phyloP scores from a whole-genome alignment of 2,888 invertebrate genomes.

The Cantharis rufa region DNA sequence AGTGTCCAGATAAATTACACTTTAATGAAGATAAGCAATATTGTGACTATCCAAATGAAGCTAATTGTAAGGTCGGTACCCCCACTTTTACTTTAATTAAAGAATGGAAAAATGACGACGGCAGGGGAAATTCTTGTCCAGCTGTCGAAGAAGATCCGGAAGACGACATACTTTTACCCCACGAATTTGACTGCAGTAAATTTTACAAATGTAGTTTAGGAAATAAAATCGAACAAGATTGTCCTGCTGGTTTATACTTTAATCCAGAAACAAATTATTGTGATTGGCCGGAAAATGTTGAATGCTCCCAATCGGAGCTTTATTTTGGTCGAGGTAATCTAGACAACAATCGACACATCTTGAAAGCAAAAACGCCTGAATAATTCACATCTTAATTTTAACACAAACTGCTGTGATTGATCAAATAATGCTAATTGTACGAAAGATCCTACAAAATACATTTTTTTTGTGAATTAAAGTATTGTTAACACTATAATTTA shows the following conservation, averaged over 20 bases:
- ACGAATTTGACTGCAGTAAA: conserved; percentile 28
- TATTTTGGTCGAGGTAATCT: not conserved
- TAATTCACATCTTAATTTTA: conserved; percentile 2
- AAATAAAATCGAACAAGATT: conserved; percentile 11
- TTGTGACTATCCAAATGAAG: conserved; percentile 6
- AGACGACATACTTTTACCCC: conserved; percentile 11
- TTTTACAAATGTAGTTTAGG: conserved; percentile 27
- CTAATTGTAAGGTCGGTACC: not conserved
- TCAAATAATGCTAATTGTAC: not conserved
- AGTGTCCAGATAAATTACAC: conserved; percentile 3
- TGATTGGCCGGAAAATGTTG: conserved; percentile 24
- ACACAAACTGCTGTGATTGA: conserved; percentile 10
- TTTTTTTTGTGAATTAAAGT: no score
- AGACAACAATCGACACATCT: no score
- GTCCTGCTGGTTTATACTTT: conserved; percentile 25
- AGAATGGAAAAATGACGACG: not conserved
- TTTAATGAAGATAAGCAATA: not conserved
- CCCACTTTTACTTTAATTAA: not conserved
- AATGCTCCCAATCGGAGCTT: conserved; percentile 1
- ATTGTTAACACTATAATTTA: no score
- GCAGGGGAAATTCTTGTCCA: not conserved
- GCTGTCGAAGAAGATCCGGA: not conserved
- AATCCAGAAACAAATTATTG: conserved; percentile 25
- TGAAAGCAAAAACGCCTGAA: not conserved
- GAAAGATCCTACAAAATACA: no score